These are phyloP conservation scores for Actenoides hombroni DNA, from an alignment of 2,113 vertebrate species.

Conservation along the genomic window DNA sequence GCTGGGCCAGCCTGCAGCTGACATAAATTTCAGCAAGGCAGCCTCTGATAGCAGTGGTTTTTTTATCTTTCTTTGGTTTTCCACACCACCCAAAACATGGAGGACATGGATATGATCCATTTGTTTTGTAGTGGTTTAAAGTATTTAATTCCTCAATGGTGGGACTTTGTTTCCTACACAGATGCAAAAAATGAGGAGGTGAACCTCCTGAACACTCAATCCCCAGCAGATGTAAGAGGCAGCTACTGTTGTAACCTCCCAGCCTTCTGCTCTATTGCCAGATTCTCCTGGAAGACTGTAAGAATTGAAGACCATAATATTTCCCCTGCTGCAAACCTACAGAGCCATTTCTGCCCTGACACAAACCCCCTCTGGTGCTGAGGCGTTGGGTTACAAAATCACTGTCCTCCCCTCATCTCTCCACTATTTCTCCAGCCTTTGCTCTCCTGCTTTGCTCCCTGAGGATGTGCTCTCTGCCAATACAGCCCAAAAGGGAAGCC, in stretches of 20 bases:
- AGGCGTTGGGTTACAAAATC: not conserved
- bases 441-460: not conserved
- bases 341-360: not conserved
- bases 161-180: not conserved
- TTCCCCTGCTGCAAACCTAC: not conserved
- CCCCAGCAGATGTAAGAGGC: not conserved
- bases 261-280: not conserved
- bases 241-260: rapidly evolving
- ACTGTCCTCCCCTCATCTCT: not conserved
- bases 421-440: not conserved
- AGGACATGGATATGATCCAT: not conserved
- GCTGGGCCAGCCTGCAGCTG: not conserved
- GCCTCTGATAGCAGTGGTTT: not conserved
- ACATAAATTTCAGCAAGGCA: not conserved
- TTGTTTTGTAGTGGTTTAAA: not conserved
- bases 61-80: not conserved
- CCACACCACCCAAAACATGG: not conserved
- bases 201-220: not conserved
- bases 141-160: not conserved
- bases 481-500: rapidly evolving
- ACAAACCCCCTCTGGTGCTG: not conserved
- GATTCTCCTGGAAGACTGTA: not conserved
- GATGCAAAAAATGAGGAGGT: not conserved
- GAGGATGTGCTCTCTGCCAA: rapidly evolving
- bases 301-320: not conserved